phyloP scores from a whole-genome alignment of 2,888 invertebrate genomes.

The Aproaerema taeniolella region DNA sequence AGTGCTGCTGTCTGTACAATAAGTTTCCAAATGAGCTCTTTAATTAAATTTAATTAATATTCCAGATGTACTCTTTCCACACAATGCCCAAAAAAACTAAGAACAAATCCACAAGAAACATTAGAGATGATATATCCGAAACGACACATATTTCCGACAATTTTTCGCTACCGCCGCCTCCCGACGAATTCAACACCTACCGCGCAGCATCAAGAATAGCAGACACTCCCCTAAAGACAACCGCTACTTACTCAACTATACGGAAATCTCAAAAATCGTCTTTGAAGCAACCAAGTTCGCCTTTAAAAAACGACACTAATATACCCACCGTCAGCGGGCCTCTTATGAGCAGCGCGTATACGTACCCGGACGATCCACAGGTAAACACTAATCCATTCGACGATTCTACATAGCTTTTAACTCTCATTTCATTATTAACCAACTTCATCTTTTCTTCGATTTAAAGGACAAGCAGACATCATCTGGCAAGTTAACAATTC shows the following conservation, averaged over 20 bases:
- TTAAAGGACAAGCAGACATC: conserved; percentile 41
- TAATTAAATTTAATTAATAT: conserved; percentile 21
- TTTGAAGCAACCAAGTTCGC: conserved; percentile 39
- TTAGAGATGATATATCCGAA: conserved; percentile 62
- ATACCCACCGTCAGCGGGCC: conserved; percentile 54
- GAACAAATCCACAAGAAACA: conserved; percentile 55
- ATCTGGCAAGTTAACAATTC: conserved; percentile 35
- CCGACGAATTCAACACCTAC: conserved; percentile 64
- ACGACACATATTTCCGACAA: conserved; percentile 65
- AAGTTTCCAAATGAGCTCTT: not conserved
- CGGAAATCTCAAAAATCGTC: conserved; percentile 49
- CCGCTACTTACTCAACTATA: conserved; percentile 49
- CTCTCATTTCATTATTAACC: conserved; percentile 23
- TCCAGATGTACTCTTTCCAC: conserved; percentile 68
- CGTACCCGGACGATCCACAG: conserved; percentile 58
- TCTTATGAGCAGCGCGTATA: conserved; percentile 46
- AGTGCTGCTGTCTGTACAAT: not conserved
- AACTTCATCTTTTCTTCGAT: conserved; percentile 29
- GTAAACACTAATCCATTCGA: conserved; percentile 66
- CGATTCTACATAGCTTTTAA: conserved; percentile 25
- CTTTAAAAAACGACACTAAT: too few species aligned
- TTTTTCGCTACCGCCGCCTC: conserved; percentile 66
- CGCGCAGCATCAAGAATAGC: conserved; percentile 56
- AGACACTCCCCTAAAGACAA: conserved; percentile 51
- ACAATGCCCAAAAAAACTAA: conserved; percentile 68